Percentiles rank a stretch among this genome's conserved stretches.
phyloP scores from a whole-genome alignment of 2,113 vertebrate genomes.

The Centrocercus urophasianus region DNA sequence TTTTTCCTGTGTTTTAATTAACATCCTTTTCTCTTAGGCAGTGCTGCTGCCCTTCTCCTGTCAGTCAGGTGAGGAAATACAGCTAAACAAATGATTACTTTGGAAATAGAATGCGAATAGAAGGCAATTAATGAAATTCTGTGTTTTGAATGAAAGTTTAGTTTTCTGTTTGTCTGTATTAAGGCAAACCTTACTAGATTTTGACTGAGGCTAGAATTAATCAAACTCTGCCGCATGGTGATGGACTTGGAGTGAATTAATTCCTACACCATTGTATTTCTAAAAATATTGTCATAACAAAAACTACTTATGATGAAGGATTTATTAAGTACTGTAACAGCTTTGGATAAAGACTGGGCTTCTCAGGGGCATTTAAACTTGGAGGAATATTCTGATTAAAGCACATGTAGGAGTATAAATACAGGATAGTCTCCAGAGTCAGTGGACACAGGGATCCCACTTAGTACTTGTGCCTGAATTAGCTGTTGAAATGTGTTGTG shows the following conservation, averaged over 20 bases:
- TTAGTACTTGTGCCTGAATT: not conserved
- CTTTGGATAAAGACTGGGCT: not conserved
- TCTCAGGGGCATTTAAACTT: not conserved
- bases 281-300: not conserved
- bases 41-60: not conserved
- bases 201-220: not conserved
- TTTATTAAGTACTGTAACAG: not conserved
- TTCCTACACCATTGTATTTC: not conserved
- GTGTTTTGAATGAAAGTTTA: not conserved
- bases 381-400: not conserved
- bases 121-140: not conserved
- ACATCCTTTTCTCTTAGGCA: not conserved
- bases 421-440: not conserved
- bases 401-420: not conserved
- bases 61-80: not conserved
- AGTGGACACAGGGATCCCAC: not conserved
- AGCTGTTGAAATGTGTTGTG: not conserved
- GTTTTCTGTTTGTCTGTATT: not conserved
- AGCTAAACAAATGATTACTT: not conserved
- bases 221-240: not conserved
- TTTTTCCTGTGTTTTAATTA: not conserved
- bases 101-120: not conserved
- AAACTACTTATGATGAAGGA: not conserved
- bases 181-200: not conserved
- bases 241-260: not conserved